phyloP scores from a whole-genome alignment of 1,140 invertebrate genomes.

The Chlorops oryzae region DNA sequence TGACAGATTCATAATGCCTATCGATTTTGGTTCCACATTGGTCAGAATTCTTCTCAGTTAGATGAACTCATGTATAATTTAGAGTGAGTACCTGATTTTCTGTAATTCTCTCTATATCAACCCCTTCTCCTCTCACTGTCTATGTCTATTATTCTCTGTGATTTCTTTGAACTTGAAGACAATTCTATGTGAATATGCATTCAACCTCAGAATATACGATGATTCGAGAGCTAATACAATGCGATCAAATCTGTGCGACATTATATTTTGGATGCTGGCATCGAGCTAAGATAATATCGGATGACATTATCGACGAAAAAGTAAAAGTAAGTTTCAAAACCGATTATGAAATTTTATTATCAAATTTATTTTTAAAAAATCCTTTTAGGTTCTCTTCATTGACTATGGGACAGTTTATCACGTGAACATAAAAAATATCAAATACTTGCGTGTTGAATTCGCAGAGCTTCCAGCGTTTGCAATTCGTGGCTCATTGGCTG shows the following conservation, averaged over 20 bases:
- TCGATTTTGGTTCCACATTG: too few relatives aligned
- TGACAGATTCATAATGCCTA: too few relatives aligned
- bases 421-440: constrained; percentile 16
- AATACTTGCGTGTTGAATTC: constrained; percentile 26
- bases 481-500: constrained; percentile 13
- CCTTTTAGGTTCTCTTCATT: constrained; percentile 25
- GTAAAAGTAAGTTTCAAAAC: constrained; percentile 7
- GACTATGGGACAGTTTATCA: constrained; percentile 29
- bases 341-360: not conserved
- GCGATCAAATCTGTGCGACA: constrained; percentile 29
- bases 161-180: not conserved
- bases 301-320: not conserved
- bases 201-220: constrained; percentile 16
- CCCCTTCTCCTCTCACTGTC: too few relatives aligned
- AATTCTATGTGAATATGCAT: constrained; percentile 12
- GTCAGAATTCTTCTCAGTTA: too few relatives aligned
- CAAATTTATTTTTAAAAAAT: not conserved
- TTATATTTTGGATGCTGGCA: constrained; percentile 21
- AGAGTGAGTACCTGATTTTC: too few relatives aligned
- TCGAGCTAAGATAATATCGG: constrained; percentile 25
- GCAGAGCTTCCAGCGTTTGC: constrained; percentile 22
- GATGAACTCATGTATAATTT: too few relatives aligned
- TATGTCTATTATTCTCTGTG: too few relatives aligned
- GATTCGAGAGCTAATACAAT: constrained; percentile 20
- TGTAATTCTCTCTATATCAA: too few relatives aligned